Evolutionary conservation across 2,888 invertebrate species (phyloP).

Genomic region (Hypsopygia costalis): DNA sequence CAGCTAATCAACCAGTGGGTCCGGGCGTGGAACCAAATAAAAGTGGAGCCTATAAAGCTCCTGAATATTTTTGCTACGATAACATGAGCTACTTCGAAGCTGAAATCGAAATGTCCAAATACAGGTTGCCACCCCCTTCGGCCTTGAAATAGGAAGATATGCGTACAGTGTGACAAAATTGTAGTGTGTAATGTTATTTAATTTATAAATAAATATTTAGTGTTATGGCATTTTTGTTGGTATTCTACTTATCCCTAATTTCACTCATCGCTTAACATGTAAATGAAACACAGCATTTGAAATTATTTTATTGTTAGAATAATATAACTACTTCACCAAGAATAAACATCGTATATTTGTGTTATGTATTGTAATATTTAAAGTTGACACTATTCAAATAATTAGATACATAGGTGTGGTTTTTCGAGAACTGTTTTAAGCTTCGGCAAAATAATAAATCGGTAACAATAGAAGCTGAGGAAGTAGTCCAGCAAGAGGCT

Average conservation of each 20-base stretch:
- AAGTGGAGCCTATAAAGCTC: slow-evolving; percentile 88
- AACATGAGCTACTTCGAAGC: slow-evolving; percentile 89
- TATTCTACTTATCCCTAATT: too few species aligned
- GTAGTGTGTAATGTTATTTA: slow-evolving; percentile 1
- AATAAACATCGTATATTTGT: too few species aligned
- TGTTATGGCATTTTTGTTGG: too few species aligned
- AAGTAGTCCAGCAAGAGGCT: slow-evolving; percentile 9
- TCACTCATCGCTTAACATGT: too few species aligned
- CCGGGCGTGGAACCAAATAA: slow-evolving; percentile 85
- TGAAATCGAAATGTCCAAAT: slow-evolving; percentile 91
- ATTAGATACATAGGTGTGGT: too few species aligned
- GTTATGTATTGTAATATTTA: too few species aligned
- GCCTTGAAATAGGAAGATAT: slow-evolving; percentile 54
- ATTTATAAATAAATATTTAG: too few species aligned
- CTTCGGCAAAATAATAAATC: slow-evolving; percentile 2
- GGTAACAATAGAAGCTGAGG: slow-evolving; percentile 5
- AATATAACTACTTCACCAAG: too few species aligned
- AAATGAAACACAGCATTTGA: too few species aligned
- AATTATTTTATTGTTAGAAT: too few species aligned
- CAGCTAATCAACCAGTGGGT: slow-evolving; percentile 81
- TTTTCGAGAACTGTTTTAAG: neutral
- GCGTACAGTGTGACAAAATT: too few species aligned
- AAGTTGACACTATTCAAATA: too few species aligned
- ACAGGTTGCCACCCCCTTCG: slow-evolving; percentile 89
- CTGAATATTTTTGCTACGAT: slow-evolving; percentile 92